Conservation (phyloP, 1,140 invertebrate species). For the Ruditapes philippinarum region DNA sequence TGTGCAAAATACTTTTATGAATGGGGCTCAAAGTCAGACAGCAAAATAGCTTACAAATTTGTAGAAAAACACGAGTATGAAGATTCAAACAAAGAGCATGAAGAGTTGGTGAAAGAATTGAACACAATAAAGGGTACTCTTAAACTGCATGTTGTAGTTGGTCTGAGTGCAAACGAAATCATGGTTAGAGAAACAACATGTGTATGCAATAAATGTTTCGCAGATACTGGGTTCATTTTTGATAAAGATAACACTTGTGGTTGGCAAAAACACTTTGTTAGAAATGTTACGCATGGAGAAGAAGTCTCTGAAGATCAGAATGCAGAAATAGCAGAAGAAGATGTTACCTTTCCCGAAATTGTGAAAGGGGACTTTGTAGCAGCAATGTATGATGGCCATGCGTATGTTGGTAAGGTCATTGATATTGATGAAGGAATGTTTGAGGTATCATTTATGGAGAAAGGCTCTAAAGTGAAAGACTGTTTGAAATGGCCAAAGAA, state of each 20-base stretch:
- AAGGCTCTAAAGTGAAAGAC: no score
- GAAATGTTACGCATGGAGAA: no score
- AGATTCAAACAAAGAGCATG: not conserved
- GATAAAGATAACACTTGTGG: slow-evolving; percentile 10
- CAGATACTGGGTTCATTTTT: not conserved
- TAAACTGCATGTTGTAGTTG: not conserved
- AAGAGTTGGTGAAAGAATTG: not conserved
- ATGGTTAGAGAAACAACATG: not conserved
- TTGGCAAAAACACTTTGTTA: slow-evolving; percentile 25
- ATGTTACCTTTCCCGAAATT: not conserved
- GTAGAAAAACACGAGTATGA: slow-evolving; percentile 38
- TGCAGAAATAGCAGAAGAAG: no score
- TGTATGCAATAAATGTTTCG: slow-evolving; percentile 24
- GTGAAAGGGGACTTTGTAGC: slow-evolving; percentile 6
- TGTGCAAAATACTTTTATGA: slow-evolving; percentile 46
- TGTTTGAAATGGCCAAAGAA: no score
- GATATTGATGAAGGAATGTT: no score
- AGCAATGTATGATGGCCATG: slow-evolving; percentile 14
- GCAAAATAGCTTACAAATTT: slow-evolving; percentile 15
- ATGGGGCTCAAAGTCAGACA: slow-evolving; percentile 36
- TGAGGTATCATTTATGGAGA: no score
- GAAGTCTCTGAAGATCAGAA: no score
- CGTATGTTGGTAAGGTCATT: slow-evolving; percentile 9
- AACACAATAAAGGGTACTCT: not conserved
- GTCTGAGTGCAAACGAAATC: not conserved